Evolutionary conservation across 1,140 invertebrate genomes (phyloP), one percentile per base, ranked within the genome.

Genomic region (Brachionus paranguensis): DNA sequence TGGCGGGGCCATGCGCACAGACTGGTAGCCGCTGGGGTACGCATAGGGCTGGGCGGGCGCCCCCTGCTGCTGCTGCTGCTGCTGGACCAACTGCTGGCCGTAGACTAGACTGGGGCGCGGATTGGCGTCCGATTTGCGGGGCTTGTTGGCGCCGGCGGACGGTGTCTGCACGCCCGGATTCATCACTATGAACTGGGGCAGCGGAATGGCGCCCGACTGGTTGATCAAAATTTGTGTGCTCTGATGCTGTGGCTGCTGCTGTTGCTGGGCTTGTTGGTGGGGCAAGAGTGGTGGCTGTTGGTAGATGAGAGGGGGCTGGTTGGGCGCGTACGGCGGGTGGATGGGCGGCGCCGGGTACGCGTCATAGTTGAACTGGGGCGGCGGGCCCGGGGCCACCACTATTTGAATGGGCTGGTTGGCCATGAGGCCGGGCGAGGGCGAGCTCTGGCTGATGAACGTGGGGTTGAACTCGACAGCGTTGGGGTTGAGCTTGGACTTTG

Each of bases 161-260:
- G 29, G 1, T n/a, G 68, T 45, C 33, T 50, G 45, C 12, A 53
- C 47, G 47, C 47, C 50, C 20, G 53, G 37, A 10, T 72, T 72
- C 68, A 72, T 72, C 37, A 72, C 68, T 20, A 43, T 43, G 33
- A 72, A 72, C 37, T 72, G 68, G 1, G 68, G 68, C 8, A 72
- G 14, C 1, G 68, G 68, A 10, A 41, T 68, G 24, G 65, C 14
- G 33, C 65, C 68, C 14, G 68, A 17, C 17, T 72, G 33, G 11
- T 72, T 72, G 17, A 72, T 72, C 10, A 72, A 43, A 45, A 76
- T 76, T 76, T 76, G 72, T 17, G 72, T 76, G 20, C 43, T 76
- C 50, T 76, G 72, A 14, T 76, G 43, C 43, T 74, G 70, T 20
- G 3, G 60, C 14, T 64, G 60, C 14, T 64, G 60, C 11, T 64